Conservation (phyloP, 2,113 vertebrate genomes). For the Nettapus auritus region DNA sequence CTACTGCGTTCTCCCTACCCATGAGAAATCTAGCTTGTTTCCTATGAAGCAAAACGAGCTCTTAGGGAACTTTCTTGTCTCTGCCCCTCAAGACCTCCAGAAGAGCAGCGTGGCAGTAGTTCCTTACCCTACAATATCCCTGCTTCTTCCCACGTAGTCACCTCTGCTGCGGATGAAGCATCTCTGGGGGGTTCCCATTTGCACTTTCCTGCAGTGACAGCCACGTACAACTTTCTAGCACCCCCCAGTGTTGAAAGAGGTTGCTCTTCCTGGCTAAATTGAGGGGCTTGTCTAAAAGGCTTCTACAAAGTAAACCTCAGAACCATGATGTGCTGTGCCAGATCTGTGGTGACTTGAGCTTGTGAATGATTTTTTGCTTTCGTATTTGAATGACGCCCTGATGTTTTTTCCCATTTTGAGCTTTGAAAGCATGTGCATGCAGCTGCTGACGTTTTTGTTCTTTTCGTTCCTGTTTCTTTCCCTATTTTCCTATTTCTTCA, state of each 20-base stretch:
- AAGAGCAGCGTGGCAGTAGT: neutral
- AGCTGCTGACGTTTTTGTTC: conserved; percentile 43
- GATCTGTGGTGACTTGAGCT: conserved; percentile 33
- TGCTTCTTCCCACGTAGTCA: neutral
- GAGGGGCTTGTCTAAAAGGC: neutral
- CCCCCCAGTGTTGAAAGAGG: neutral
- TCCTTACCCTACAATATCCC: neutral
- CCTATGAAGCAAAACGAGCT: neutral
- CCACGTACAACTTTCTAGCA: neutral
- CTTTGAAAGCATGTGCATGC: conserved; percentile 72
- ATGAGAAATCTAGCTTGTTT: neutral
- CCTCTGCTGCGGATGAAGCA: neutral
- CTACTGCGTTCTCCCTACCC: neutral
- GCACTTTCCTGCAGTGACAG: neutral
- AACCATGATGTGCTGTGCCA: conserved; percentile 54
- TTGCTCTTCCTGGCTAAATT: neutral
- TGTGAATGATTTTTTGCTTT: conserved; percentile 39
- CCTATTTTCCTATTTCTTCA: neutral
- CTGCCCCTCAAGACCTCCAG: neutral
- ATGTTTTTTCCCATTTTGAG: neutral
- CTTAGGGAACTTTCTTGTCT: neutral
- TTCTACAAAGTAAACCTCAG: conserved; percentile 7
- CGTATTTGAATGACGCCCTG: conserved; percentile 37
- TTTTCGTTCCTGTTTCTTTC: conserved; percentile 16
- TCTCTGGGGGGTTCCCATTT: neutral